Evolutionary conservation across 2,888 invertebrate species (phyloP), one percentile per base, ranked within the genome.

Genomic region (Shargacucullia verbasci): DNA sequence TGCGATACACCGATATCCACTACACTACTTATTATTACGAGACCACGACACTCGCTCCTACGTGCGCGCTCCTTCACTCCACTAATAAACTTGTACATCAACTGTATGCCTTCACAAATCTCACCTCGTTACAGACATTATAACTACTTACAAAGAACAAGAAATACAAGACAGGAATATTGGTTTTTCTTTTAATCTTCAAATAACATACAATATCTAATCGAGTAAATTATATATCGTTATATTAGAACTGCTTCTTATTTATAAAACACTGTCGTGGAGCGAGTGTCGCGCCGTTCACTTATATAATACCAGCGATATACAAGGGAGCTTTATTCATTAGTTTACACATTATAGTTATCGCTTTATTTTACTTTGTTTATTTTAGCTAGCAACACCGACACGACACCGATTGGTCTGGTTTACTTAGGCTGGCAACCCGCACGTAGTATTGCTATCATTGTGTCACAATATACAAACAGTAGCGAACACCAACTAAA

Each of bases 401-500:
- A 90, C 81, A 90, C 90, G 87, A 91, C 92, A 90, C 88, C 85
- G 83, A 92, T 91, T 91, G 92, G 92, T 92, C 91, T 84, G 88
- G 85, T 85, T 82, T 75, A 80, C 72, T 78, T 77, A 83, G 85
- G 85, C 83, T 83, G 82, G 82, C 79, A 78, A 80, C 83, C 84
- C 84, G 83, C 82, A 81, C 80, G 65, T 74, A 81, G 87, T 91
- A 91, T 91, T 91, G 91, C 91, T 91, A 82, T 87, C 82, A 79
- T 81, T 81, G 76, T 72, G 71, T 54, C 59, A 58, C 37, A 50
- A 49, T 61, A 57, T 63, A 76, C 54, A 64, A 41, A 54, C 52
- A 69, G 50, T 53, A 49, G 54, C 47, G 38, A 54, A 72, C 54
- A 56, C 56, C 46, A 58, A 72, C 39, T 59, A 7, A 66, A 67